phyloP scores from a whole-genome alignment of 2,113 vertebrate species.

The Acanthochromis polyacanthus region DNA sequence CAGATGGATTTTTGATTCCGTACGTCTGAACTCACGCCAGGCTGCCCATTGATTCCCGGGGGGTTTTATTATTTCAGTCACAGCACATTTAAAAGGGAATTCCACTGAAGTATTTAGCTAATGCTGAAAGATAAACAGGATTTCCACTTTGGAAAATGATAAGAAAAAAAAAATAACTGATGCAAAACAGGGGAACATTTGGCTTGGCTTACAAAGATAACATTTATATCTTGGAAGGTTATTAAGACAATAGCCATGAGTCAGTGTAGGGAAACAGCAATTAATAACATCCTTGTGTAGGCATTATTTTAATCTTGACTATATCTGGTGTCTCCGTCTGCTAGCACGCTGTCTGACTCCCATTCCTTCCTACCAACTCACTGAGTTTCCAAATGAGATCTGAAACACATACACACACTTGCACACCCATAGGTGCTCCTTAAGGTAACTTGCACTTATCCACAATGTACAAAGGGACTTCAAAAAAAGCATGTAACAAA shows the following conservation, averaged over 20 bases:
- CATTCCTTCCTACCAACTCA: slow-evolving; percentile 3
- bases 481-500: slow-evolving; percentile 30
- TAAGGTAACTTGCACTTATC: not conserved
- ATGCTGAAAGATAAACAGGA: slow-evolving; percentile 25
- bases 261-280: not conserved
- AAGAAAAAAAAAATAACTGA: slow-evolving; percentile 20
- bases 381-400: slow-evolving; percentile 19
- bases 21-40: slow-evolving; percentile 27
- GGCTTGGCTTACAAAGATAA: not conserved
- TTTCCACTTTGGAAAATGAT: slow-evolving; percentile 5
- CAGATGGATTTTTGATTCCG: slow-evolving; percentile 35
- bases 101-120: slow-evolving; percentile 7
- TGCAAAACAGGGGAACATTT: not conserved
- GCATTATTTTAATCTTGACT: slow-evolving; percentile 16
- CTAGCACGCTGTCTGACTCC: not conserved
- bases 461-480: slow-evolving; percentile 9
- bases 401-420: not conserved
- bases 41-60: slow-evolving; percentile 8
- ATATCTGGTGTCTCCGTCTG: not conserved
- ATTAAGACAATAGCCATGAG: not conserved
- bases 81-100: slow-evolving; percentile 13
- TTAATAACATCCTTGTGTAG: not conserved
- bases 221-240: not conserved
- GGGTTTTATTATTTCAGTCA: slow-evolving; percentile 22
- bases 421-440: not conserved